Evolutionary conservation across 1,140 invertebrate species (phyloP).

Genomic region (Magallana ariakensis): DNA sequence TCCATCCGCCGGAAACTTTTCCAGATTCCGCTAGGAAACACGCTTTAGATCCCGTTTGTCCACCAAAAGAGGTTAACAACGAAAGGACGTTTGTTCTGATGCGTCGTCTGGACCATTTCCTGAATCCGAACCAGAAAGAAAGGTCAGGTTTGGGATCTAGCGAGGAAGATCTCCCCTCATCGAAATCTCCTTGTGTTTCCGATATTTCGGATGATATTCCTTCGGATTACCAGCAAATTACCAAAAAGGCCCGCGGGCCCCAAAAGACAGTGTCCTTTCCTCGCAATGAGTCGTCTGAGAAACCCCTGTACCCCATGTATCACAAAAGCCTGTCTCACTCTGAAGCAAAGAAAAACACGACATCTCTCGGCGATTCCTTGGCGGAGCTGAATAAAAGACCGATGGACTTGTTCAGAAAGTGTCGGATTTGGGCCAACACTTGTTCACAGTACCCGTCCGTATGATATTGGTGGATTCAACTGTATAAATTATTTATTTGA

Average conservation of each 20-base stretch:
- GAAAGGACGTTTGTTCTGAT: constrained; percentile 42
- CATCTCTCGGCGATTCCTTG: not conserved
- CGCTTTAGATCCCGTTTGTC: not conserved
- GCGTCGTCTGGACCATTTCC: constrained; percentile 36
- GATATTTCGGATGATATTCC: constrained; percentile 36
- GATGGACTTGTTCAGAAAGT: constrained; percentile 41
- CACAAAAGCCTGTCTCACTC: constrained; percentile 11
- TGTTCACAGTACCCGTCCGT: not conserved
- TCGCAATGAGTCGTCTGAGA: not conserved
- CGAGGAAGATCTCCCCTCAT: constrained; percentile 37
- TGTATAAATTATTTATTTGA: no score
- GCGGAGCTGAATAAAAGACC: constrained; percentile 43
- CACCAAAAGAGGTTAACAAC: not conserved
- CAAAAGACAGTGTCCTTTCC: constrained; percentile 31
- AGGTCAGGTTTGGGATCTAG: constrained; percentile 39
- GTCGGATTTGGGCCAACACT: constrained; percentile 43
- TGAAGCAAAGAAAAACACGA: not conserved
- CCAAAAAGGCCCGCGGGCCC: not conserved
- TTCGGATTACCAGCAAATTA: constrained; percentile 9
- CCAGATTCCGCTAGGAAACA: constrained; percentile 18
- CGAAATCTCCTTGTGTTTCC: constrained; percentile 27
- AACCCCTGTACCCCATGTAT: constrained; percentile 40
- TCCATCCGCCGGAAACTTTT: constrained; percentile 39
- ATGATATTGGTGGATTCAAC: not conserved
- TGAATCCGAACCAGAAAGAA: constrained; percentile 42